Evolutionary conservation across 2,113 vertebrate genomes (phyloP).

Genomic region (Chlamydotis undulata): DNA sequence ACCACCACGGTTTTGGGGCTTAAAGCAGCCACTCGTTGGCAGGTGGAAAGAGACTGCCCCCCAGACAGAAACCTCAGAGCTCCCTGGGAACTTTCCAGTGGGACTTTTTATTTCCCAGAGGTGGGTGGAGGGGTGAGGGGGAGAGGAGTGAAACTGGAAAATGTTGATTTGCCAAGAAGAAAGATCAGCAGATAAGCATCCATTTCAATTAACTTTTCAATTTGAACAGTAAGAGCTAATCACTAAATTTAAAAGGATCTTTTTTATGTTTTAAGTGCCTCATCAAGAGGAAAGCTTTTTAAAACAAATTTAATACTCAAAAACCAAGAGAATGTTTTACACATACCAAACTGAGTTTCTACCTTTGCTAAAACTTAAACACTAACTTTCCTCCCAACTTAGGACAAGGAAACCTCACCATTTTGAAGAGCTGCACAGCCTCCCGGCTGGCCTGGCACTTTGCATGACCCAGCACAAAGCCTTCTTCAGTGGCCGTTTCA

Average conservation of each 20-base stretch:
- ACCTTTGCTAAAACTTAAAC: neutral
- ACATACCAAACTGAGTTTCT: neutral
- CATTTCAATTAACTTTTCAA: neutral
- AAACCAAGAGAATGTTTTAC: neutral
- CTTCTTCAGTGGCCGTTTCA: neutral
- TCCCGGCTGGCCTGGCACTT: neutral
- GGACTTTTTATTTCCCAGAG: neutral
- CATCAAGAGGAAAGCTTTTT: neutral
- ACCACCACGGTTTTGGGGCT: accelerated
- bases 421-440: neutral
- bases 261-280: neutral
- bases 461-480: neutral
- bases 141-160: neutral
- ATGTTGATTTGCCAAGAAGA: neutral
- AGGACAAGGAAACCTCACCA: neutral
- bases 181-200: neutral
- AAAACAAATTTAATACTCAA: neutral
- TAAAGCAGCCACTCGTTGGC: neutral
- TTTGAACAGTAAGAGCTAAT: neutral
- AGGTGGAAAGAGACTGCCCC: neutral
- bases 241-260: neutral
- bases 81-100: neutral
- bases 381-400: neutral
- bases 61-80: neutral
- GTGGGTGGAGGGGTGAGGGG: neutral